phyloP scores from a whole-genome alignment of 2,888 invertebrate genomes.

The Drosophila melanosoma region DNA sequence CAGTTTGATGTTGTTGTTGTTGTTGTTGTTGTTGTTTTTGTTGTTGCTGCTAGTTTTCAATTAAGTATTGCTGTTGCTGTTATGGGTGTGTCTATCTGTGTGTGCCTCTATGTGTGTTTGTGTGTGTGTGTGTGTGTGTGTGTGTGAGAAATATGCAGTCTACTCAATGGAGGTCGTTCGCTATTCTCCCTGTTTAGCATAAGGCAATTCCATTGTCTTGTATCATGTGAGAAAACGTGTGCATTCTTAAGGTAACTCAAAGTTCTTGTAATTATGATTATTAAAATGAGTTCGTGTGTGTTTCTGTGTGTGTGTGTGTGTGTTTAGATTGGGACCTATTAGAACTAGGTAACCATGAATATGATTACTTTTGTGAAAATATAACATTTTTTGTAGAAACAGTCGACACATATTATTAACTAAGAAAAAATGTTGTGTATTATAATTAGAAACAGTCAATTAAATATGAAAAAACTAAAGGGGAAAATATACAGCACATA shows the following conservation, averaged over 20 bases:
- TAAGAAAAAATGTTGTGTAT: background rate
- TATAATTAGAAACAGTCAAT: background rate
- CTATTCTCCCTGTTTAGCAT: slow-evolving; percentile 57
- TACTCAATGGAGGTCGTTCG: slow-evolving; percentile 72
- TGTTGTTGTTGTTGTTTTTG: slow-evolving; percentile 16
- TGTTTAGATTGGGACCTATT: slow-evolving; percentile 3
- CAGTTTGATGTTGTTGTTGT: slow-evolving; percentile 7
- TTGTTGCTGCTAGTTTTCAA: slow-evolving; percentile 61
- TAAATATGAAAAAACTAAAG: background rate
- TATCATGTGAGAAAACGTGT: slow-evolving; percentile 54
- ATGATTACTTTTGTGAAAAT: slow-evolving; percentile 11
- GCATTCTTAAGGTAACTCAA: slow-evolving; percentile 25
- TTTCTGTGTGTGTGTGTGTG: background rate
- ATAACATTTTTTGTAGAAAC: slow-evolving; percentile 6
- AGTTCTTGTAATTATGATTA: slow-evolving; percentile 47
- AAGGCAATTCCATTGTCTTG: slow-evolving; percentile 71
- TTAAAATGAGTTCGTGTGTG: slow-evolving; percentile 15
- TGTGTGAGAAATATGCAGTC: slow-evolving; percentile 71
- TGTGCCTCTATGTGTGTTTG: slow-evolving; percentile 13
- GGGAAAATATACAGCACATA: background rate
- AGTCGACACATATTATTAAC: slow-evolving; percentile 12
- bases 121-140: slow-evolving; percentile 43
- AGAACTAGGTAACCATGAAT: slow-evolving; percentile 40
- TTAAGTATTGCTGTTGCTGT: slow-evolving; percentile 57
- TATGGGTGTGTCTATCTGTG: slow-evolving; percentile 28